Percentiles rank a stretch among this genome's conserved stretches.
Conservation (phyloP, 2,797 vertebrate genomes). For the Phataginus tricuspis region DNA sequence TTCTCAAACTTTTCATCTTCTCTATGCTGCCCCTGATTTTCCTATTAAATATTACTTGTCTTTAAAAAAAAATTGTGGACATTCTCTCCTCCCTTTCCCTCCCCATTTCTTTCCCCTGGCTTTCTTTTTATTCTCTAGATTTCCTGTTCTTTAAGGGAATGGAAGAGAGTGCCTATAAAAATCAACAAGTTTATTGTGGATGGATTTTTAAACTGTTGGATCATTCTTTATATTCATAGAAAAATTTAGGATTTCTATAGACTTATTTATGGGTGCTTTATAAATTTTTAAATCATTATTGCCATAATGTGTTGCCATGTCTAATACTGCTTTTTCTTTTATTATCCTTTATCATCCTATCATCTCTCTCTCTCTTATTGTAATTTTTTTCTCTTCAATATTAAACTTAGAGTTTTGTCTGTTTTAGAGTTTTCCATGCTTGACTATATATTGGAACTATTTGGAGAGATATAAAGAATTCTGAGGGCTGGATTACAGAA, state of each 20-base stretch:
- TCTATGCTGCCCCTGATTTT: not conserved
- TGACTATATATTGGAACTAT: not conserved
- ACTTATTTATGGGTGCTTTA: not conserved
- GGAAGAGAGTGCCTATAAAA: not conserved
- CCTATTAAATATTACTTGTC: not conserved
- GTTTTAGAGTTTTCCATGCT: not conserved
- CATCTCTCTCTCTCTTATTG: not conserved
- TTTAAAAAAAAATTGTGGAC: not conserved
- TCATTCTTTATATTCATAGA: not conserved
- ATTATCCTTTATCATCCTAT: not conserved
- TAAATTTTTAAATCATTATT: not conserved
- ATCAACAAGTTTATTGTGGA: not conserved
- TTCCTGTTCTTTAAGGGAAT: not conserved
- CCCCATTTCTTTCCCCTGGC: accelerated
- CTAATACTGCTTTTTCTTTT: not conserved
- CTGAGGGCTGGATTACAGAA: not conserved
- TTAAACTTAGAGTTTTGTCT: not conserved
- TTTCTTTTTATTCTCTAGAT: not conserved
- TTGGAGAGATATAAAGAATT: not conserved
- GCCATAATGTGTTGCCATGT: not conserved
- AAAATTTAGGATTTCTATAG: not conserved
- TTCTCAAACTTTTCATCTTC: not conserved
- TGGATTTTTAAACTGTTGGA: not conserved
- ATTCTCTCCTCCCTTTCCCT: not conserved
- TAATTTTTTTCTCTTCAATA: not conserved